Base-by-base conservation (phyloP, 2,888 invertebrate genomes). In the Globia sparganii region DNA sequence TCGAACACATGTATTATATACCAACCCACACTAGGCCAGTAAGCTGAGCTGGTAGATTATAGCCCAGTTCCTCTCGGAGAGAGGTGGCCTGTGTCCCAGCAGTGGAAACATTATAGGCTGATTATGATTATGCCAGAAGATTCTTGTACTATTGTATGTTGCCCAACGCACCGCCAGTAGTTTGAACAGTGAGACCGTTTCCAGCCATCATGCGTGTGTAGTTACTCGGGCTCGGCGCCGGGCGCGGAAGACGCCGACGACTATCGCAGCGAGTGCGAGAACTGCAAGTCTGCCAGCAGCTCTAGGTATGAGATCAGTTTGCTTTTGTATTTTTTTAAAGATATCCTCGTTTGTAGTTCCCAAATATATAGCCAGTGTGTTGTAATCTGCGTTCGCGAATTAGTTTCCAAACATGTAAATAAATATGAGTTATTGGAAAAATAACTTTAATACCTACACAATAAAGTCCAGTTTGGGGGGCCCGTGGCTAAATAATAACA, bases 241-340 rank as follows among this genome's bases (percentile, higher is more conserved):
- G 92, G 93, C 64, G 88, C 87, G 85, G 93, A 94, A 84, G 97
- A 97, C 74, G 97, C 97, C 69, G 98, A 98, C 91, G 98, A 98
- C 93, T 98, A 98, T 92, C 97, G 98, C 87, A 98, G 98, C 94
- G 98, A 98, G 94, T 98, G 98, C 94, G 98, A 98, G 94, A 98
- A 98, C 96, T 98, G 98, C 95, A 98, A 98, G 94, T 98, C 98
- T 70, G 97, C 98, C 9, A 97, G 97, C 88, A 97, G 97, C 86
- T 97, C 98, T 85, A 97, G 98, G 96, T 96, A 61, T 65, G 49
- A 67, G 4, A 67, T 67, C 25, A 49, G 8, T 4, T 53, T 31
- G 3, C 4, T 6, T 40, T 71, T 21, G 0, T 25, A 8, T 70
- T 18, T 25, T 15, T 40, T 15, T 25, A 4, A 58, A 46, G 18